A percentile compares a stretch with the other conserved stretches of the same genome.
These are phyloP conservation scores for Anagrus nilaparvatae DNA, from an alignment of 1,140 invertebrate genomes.

Conservation along the genomic window DNA sequence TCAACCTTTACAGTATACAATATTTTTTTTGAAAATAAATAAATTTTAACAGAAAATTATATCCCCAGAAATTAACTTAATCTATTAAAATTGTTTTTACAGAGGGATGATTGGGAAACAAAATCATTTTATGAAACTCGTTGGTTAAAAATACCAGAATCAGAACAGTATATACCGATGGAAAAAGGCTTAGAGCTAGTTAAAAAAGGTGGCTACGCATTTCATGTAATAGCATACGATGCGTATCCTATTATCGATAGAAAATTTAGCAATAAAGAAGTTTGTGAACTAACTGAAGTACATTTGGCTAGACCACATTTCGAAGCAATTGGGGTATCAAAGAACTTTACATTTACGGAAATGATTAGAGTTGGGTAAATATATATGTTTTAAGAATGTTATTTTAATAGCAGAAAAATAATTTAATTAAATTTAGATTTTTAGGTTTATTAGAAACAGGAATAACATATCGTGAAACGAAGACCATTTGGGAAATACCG, in stretches of 20 bases:
- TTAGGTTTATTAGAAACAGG: slow-evolving; percentile 5
- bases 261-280: slow-evolving; percentile 9
- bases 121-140: slow-evolving; percentile 11
- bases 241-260: slow-evolving; percentile 11
- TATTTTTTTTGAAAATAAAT: slow-evolving; percentile 28
- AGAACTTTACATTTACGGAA: slow-evolving; percentile 11
- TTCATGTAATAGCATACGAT: slow-evolving; percentile 9
- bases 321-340: slow-evolving; percentile 4
- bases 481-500: background rate
- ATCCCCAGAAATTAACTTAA: too few species aligned
- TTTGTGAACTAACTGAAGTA: slow-evolving; percentile 15
- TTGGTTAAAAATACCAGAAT: slow-evolving; percentile 11
- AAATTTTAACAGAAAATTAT: too few species aligned
- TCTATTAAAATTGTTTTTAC: slow-evolving; percentile 4
- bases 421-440: slow-evolving; percentile 4
- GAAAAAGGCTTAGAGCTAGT: slow-evolving; percentile 9
- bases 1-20: slow-evolving; percentile 28
- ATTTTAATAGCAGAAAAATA: too few species aligned
- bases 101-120: slow-evolving; percentile 14
- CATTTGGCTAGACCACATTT: slow-evolving; percentile 7
- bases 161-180: slow-evolving; percentile 4
- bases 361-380: slow-evolving; percentile 13
- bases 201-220: slow-evolving; percentile 8
- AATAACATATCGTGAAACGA: background rate
- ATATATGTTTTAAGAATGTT: too few species aligned